Conservation (phyloP, 2,113 vertebrate species). For the Miniopterus natalensis region DNA sequence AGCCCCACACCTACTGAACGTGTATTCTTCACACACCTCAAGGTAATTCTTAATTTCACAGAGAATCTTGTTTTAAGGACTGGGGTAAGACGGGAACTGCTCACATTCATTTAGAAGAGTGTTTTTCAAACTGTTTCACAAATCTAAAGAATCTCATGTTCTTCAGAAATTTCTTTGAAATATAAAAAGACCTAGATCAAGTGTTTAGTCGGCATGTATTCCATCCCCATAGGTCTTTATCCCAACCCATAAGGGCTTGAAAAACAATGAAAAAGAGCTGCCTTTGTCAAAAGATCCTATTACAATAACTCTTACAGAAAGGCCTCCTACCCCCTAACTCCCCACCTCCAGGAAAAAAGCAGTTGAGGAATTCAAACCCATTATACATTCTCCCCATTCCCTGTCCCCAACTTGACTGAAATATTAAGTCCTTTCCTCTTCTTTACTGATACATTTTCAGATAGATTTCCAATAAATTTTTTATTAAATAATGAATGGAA, state of each 20-base stretch:
- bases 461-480: background rate
- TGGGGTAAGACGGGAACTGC: background rate
- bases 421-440: constrained; percentile 22
- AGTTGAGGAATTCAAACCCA: constrained; percentile 39
- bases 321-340: background rate
- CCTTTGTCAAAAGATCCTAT: constrained; percentile 56
- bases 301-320: constrained; percentile 49
- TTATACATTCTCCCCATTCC: constrained; percentile 53
- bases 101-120: constrained; percentile 16
- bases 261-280: constrained; percentile 62
- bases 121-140: constrained; percentile 37
- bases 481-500: constrained; percentile 47
- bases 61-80: background rate
- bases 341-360: background rate
- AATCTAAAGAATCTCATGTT: constrained; percentile 44
- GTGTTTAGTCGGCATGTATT: background rate
- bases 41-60: background rate
- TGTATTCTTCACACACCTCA: background rate
- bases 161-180: constrained; percentile 59
- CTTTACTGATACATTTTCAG: constrained; percentile 4
- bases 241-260: background rate
- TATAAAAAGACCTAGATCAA: background rate
- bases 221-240: background rate
- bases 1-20: background rate
- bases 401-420: background rate